Evolutionary conservation across 2,797 vertebrate genomes (phyloP).

Genomic region (Enteromius paludinosus): DNA sequence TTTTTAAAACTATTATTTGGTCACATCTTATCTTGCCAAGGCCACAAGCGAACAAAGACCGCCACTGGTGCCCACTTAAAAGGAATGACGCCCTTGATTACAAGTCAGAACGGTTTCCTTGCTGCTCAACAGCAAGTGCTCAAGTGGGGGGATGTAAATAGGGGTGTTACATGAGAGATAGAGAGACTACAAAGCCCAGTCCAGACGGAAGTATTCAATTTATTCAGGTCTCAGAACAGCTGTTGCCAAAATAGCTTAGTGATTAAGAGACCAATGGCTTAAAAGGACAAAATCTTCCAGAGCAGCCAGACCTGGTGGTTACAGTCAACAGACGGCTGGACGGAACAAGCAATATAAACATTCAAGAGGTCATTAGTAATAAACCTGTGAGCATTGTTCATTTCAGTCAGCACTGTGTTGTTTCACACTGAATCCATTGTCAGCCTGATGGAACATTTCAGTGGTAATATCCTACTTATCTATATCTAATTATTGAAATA

Average conservation of each 20-base stretch:
- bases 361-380: constrained; percentile 38
- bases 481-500: not conserved
- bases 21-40: not conserved
- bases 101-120: not conserved
- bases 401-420: not conserved
- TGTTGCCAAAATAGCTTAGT: constrained; percentile 58
- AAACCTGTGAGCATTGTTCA: constrained; percentile 29
- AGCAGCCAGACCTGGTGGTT: constrained; percentile 37
- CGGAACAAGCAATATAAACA: constrained; percentile 35
- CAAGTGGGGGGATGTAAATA: not conserved
- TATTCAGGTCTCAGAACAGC: constrained; percentile 57
- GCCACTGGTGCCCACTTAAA: not conserved
- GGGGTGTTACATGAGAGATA: not conserved
- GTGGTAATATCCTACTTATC: not conserved
- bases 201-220: constrained; percentile 62
- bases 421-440: constrained; percentile 2
- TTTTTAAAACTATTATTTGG: not conserved
- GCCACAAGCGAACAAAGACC: not conserved
- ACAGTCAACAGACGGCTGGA: constrained; percentile 37
- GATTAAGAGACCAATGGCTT: constrained; percentile 58
- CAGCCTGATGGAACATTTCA: not conserved
- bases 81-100: constrained; percentile 25
- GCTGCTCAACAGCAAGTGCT: constrained; percentile 14
- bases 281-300: constrained; percentile 53
- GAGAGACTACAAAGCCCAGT: constrained; percentile 55